Evolutionary conservation across 2,888 invertebrate genomes (phyloP).

Genomic region (Drosophila anomelani): DNA sequence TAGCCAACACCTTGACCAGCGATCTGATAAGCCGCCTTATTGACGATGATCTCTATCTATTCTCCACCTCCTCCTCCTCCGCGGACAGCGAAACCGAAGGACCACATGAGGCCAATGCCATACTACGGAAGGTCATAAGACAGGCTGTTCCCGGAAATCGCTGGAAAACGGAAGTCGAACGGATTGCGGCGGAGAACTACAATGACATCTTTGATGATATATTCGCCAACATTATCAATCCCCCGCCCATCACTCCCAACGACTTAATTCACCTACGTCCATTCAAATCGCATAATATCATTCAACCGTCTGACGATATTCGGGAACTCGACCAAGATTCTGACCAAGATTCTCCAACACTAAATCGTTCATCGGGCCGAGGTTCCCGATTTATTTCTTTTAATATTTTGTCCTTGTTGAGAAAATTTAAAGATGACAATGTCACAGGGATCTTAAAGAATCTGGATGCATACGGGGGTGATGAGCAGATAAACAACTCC

Average conservation of each 20-base stretch:
- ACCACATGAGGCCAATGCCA: constrained; percentile 69
- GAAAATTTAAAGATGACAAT: constrained; percentile 43
- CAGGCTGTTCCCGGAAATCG: constrained; percentile 75
- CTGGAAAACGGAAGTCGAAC: constrained; percentile 73
- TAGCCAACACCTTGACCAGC: constrained; percentile 53
- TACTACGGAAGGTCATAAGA: constrained; percentile 77
- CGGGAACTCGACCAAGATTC: neutral
- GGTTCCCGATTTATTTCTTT: neutral
- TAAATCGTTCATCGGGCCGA: neutral
- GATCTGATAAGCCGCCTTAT: constrained; percentile 76
- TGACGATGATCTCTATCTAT: constrained; percentile 72
- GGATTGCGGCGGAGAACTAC: constrained; percentile 66
- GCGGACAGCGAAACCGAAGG: constrained; percentile 64
- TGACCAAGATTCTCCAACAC: neutral
- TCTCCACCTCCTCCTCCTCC: constrained; percentile 58
- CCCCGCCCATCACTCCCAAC: neutral
- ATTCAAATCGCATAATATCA: neutral
- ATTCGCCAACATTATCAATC: constrained; percentile 44
- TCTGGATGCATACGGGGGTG: neutral
- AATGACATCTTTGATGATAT: constrained; percentile 70
- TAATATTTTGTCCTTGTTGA: constrained; percentile 30
- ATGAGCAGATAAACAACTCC: neutral
- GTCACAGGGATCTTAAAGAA: constrained; percentile 40
- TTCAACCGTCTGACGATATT: constrained; percentile 26
- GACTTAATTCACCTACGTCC: constrained; percentile 21